These are phyloP conservation scores for Campylomormyrus tamandua DNA, from an alignment of 2,113 vertebrate species.

Conservation along the genomic window DNA sequence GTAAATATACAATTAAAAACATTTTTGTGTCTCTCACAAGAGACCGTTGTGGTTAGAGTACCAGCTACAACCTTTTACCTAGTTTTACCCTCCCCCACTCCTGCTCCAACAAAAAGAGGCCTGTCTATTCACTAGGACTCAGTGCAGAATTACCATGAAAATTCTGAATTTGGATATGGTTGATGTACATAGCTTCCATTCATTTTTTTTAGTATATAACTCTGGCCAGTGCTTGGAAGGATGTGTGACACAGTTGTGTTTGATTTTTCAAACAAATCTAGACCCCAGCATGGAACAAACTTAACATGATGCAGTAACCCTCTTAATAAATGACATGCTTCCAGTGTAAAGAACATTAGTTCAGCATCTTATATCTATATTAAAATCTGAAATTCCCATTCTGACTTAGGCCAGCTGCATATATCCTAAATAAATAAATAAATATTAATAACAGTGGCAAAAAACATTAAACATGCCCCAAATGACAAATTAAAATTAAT, in stretches of 20 bases:
- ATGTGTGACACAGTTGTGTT: not conserved
- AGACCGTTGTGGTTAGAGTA: slow-evolving; percentile 19
- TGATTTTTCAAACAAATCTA: not conserved
- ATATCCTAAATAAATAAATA: not conserved
- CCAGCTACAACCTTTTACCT: slow-evolving; percentile 46
- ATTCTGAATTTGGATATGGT: not conserved
- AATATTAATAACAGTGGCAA: not conserved
- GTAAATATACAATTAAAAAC: not conserved
- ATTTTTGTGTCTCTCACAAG: not conserved
- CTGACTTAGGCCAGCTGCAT: not conserved
- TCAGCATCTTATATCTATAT: not conserved
- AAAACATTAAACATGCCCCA: not conserved
- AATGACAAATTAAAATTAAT: not conserved
- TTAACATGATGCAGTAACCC: not conserved
- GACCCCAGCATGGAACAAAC: not conserved
- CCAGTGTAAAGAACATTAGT: not conserved
- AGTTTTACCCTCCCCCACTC: slow-evolving; percentile 28
- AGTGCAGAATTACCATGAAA: not conserved
- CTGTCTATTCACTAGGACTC: not conserved
- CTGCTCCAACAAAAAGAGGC: not conserved
- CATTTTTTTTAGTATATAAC: not conserved
- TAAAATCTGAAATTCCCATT: not conserved
- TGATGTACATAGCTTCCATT: not conserved
- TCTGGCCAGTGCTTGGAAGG: not conserved
- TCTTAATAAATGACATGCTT: not conserved